These are phyloP conservation scores for Maconellicoccus hirsutus DNA, from an alignment of 1,140 invertebrate genomes.

Conservation along the genomic window DNA sequence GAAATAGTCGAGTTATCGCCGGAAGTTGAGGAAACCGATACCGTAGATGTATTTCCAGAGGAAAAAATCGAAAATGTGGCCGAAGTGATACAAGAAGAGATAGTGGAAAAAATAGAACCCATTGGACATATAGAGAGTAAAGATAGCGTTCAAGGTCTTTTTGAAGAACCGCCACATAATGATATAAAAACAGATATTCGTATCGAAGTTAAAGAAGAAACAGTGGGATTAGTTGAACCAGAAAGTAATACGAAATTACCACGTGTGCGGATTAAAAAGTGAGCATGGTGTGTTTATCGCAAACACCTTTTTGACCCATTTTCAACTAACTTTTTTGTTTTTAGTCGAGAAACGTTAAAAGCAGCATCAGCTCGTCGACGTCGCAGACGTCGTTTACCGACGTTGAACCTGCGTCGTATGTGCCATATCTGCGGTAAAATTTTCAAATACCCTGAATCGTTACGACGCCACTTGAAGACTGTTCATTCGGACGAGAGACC, in stretches of 20 bases:
- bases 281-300: too few relatives aligned
- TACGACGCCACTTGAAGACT: slow-evolving; percentile 18
- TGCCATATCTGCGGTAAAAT: slow-evolving; percentile 24
- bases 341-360: not conserved
- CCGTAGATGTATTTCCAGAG: not conserved
- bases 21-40: not conserved
- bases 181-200: too few relatives aligned
- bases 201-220: too few relatives aligned
- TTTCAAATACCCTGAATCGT: slow-evolving; percentile 19
- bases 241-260: too few relatives aligned
- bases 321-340: not conserved
- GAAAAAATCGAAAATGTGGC: not conserved
- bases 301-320: too few relatives aligned
- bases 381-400: not conserved
- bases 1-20: not conserved
- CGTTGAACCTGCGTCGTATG: not conserved
- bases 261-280: too few relatives aligned
- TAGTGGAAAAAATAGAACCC: not conserved
- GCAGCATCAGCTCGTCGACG: not conserved
- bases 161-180: too few relatives aligned
- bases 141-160: too few relatives aligned
- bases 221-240: too few relatives aligned
- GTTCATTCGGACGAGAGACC: slow-evolving; percentile 16
- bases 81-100: not conserved
- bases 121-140: too few relatives aligned